Conservation (phyloP, 2,797 vertebrate species). For the Tympanoctomys barrerae region DNA sequence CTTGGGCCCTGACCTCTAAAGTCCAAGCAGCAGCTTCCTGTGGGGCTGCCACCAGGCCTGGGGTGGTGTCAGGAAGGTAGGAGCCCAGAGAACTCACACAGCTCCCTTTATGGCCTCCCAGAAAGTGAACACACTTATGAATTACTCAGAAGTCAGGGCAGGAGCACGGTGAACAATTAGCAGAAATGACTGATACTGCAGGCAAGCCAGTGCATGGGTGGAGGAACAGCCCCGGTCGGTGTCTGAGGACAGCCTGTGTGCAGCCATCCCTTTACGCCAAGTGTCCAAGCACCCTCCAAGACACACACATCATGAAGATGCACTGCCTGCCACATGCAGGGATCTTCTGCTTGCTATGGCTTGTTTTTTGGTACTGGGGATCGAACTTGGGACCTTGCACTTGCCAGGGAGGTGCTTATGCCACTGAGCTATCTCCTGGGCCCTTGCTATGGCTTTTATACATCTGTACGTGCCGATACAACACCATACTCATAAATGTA, state of each 20-base stretch:
- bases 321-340: background rate
- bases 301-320: background rate
- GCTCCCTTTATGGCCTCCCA: fast-evolving
- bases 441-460: no score
- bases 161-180: no score
- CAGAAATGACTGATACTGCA: background rate
- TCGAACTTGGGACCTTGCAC: no score
- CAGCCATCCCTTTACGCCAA: no score
- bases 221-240: background rate
- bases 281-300: background rate
- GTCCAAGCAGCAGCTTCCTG: background rate
- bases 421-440: no score
- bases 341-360: background rate
- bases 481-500: background rate
- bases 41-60: fast-evolving
- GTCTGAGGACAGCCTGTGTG: no score
- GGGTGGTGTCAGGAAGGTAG: no score
- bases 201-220: background rate
- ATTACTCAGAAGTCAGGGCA: background rate
- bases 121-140: fast-evolving
- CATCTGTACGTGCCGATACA: no score
- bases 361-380: no score
- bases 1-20: background rate
- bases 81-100: background rate
- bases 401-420: no score